Conservation (phyloP, 2,888 invertebrate species). For the Blera fallax region DNA sequence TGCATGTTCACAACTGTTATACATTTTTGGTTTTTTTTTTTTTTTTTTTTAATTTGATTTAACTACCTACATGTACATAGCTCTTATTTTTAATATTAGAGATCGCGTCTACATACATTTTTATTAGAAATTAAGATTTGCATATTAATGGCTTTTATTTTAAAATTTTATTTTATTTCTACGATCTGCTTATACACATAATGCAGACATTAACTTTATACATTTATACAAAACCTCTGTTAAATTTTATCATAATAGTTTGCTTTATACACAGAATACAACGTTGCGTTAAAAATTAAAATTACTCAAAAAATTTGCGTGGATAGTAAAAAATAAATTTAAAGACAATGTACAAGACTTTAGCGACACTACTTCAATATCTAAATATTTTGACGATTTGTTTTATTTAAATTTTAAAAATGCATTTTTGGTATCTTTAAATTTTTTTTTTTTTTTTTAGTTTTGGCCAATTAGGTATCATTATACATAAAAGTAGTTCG, state of each 20-base stretch:
- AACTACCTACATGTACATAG: conserved; percentile 58
- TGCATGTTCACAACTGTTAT: conserved; percentile 34
- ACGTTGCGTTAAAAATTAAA: conserved; percentile 14
- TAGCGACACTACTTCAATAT: conserved; percentile 14
- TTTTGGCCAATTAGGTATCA: conserved; percentile 47
- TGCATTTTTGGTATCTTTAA: conserved; percentile 69
- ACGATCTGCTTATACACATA: conserved; percentile 12
- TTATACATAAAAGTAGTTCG: conserved; percentile 13
- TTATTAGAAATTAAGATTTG: conserved; percentile 8
- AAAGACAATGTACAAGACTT: conserved; percentile 39
- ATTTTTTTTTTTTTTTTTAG: not conserved
- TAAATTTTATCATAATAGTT: not conserved
- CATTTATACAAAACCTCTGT: conserved; percentile 60
- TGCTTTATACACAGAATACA: conserved; percentile 35
- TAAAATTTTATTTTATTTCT: conserved; percentile 4
- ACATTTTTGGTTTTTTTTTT: conserved; percentile 1
- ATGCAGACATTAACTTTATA: conserved; percentile 47
- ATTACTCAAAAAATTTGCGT: not conserved
- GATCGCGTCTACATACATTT: conserved; percentile 49
- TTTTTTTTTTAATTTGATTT: conserved; percentile 10
- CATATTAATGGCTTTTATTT: not conserved
- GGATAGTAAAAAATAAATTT: conserved; percentile 12
- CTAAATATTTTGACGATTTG: not conserved
- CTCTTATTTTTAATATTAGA: conserved; percentile 45
- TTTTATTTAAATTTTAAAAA: conserved; percentile 51